Base-by-base conservation (phyloP, 2,888 invertebrate genomes). In the Cerastis leucographa region DNA sequence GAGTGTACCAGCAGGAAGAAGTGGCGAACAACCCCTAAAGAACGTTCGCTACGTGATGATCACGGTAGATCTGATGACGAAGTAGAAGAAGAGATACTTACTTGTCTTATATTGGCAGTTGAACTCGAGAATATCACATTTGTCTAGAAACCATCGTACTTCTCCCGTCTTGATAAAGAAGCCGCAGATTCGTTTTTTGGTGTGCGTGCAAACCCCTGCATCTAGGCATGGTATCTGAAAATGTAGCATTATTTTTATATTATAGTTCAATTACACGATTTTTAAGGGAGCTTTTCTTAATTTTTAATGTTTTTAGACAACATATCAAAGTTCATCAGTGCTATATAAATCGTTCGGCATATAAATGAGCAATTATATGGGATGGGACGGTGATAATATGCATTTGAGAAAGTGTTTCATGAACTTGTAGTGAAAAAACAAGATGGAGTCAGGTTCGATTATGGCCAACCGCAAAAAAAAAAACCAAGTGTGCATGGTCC, bases 101-200 rank as follows among this genome's bases (percentile, higher is more conserved):
- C 96, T 80, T 2, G 90, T 92, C 74, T 89, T 92, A 85, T 95
- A 95, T 91, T 95, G 92, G 75, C 96, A 96, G 80, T 96, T 96
- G 71, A 94, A 95, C 83, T 96, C 96, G 9, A 92, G 59, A 66
- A 95, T 80, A 67, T 95, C 95, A 85, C 96, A 96, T 42, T 77
- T 85, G 78, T 96, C 94, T 56, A 94, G 76, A 72, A 96, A 96
- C 92, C 95, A 92, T 62, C 94, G 90, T 0, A 95, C 88, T 89
- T 96, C 94, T 14, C 87, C 88, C 0, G 88, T 93, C 0, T 19
- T 49, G 0, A 59, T 29, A 6, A 93, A 80, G 0, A 93, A 54
- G 1, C 94, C 95, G 76, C 96, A 96, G 12, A 84, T 59, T 46
- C 92, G 85, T 66, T 76, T 85, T 9, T 90, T 90, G 7, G 75